Conservation (phyloP, 1,140 invertebrate genomes). For the Idris sp. region DNA sequence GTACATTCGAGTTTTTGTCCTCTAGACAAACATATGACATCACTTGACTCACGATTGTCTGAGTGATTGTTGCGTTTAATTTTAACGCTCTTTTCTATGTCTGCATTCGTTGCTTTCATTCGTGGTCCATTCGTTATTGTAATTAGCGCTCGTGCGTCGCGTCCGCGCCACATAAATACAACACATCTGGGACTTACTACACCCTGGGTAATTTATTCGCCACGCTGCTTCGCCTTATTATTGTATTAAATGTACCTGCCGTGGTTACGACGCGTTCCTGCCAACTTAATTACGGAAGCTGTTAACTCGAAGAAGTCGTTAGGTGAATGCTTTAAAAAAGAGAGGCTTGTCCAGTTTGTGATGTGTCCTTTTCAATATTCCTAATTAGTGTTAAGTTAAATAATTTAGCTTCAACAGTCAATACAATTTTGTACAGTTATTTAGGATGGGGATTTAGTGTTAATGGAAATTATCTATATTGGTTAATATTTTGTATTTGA, state of each 20-base stretch:
- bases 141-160: conserved; percentile 62
- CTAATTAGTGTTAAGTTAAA: too few species aligned
- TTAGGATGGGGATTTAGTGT: too few species aligned
- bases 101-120: conserved; percentile 39
- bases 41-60: conserved; percentile 55
- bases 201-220: conserved; percentile 66
- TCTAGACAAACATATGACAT: conserved; percentile 53
- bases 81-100: conserved; percentile 42
- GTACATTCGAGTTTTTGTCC: conserved; percentile 36
- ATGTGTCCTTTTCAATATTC: too few species aligned
- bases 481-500: too few species aligned
- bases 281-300: conserved; percentile 66
- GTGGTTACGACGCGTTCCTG: conserved; percentile 32
- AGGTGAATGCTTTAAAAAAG: too few species aligned
- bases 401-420: too few species aligned
- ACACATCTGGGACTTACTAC: conserved; percentile 60
- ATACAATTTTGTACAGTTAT: too few species aligned
- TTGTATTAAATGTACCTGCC: conserved; percentile 65
- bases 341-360: too few species aligned
- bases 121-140: conserved; percentile 63
- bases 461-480: too few species aligned
- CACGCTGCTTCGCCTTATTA: conserved; percentile 67
- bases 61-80: conserved; percentile 41
- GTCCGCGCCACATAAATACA: conserved; percentile 64
- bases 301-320: conserved; percentile 65